Conservation (phyloP, 2,888 invertebrate genomes). For the Smittia aterrima region DNA sequence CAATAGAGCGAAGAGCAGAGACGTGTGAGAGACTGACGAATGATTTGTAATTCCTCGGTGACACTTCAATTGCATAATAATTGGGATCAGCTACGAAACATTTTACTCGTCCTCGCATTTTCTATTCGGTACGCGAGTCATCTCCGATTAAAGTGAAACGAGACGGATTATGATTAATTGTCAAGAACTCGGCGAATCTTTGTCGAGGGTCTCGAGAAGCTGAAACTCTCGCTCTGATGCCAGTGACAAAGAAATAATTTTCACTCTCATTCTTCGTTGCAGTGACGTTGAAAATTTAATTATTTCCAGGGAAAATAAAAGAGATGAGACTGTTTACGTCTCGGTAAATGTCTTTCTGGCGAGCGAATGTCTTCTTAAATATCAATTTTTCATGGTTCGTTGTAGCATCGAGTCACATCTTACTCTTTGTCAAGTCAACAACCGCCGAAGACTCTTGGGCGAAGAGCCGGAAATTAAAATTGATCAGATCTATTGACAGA, state of each 20-base stretch:
- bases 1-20: background rate
- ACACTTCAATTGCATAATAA: conserved; percentile 22
- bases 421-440: too few species aligned
- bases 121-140: background rate
- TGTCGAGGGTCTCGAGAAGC: background rate
- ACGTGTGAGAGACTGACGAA: background rate
- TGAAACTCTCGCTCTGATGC: background rate
- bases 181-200: background rate
- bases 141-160: background rate
- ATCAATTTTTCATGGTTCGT: too few species aligned
- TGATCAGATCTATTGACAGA: too few species aligned
- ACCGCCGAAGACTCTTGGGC: too few species aligned
- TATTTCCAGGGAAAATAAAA: background rate
- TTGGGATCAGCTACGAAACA: background rate
- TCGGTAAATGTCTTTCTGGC: too few species aligned
- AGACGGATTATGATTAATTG: conserved; percentile 1
- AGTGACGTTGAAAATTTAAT: background rate
- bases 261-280: background rate
- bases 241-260: background rate
- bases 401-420: too few species aligned
- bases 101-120: background rate
- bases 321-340: too few species aligned
- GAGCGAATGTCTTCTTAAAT: too few species aligned
- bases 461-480: too few species aligned
- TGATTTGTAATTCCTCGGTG: background rate